Conservation (phyloP, 2,888 invertebrate genomes). For the Nemoura dubitans region DNA sequence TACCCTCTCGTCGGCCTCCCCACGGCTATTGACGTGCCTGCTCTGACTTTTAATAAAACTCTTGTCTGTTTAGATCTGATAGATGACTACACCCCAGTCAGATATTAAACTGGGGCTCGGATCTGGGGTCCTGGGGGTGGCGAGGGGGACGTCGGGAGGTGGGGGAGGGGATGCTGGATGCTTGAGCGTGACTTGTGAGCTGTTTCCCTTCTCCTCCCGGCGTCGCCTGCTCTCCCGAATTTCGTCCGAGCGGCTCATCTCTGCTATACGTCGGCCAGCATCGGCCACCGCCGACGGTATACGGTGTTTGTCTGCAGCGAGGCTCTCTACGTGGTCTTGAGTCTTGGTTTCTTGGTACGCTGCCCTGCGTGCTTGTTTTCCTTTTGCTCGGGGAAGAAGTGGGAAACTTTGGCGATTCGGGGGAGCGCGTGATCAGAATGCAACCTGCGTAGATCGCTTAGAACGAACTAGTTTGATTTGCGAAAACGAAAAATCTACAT, state of each 20-base stretch:
- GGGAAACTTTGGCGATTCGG: too few relatives aligned
- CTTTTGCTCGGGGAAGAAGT: too few relatives aligned
- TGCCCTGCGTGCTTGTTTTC: too few relatives aligned
- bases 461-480: too few relatives aligned
- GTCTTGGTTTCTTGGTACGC: too few relatives aligned
- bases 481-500: too few relatives aligned
- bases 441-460: too few relatives aligned
- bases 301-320: too few relatives aligned
- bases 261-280: not conserved
- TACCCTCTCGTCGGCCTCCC: constrained; percentile 47
- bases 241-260: constrained; percentile 15
- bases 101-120: constrained; percentile 61
- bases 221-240: constrained; percentile 28
- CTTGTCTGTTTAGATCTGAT: constrained; percentile 67
- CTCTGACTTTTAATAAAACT: constrained; percentile 66
- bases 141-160: constrained; percentile 29
- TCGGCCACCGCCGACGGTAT: not conserved
- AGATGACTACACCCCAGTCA: constrained; percentile 65
- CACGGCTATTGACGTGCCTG: constrained; percentile 60
- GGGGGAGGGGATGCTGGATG: constrained; percentile 43
- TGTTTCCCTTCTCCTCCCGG: constrained; percentile 37
- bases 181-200: constrained; percentile 45
- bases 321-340: too few relatives aligned
- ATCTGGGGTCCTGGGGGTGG: constrained; percentile 46
- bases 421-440: too few relatives aligned